These are phyloP conservation scores for Drosophila tripunctata DNA, from an alignment of 2,888 invertebrate genomes.

Conservation along the genomic window DNA sequence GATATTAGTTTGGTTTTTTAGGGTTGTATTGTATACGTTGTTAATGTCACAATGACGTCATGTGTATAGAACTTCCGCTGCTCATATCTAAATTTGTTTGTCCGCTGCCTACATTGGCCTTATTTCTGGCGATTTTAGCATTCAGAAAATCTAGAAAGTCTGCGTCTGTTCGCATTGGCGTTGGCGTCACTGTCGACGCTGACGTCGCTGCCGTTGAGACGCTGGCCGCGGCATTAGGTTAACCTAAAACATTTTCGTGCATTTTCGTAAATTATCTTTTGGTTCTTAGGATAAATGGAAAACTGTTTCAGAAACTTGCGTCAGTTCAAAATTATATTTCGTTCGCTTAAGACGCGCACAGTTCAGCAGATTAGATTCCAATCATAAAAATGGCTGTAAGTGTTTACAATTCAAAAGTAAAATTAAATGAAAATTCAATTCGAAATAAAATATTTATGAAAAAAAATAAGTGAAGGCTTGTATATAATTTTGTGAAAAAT, in stretches of 20 bases:
- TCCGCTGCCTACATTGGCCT: slow-evolving; percentile 52
- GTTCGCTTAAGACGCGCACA: slow-evolving; percentile 74
- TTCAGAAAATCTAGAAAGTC: slow-evolving; percentile 34
- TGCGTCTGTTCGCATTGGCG: slow-evolving; percentile 36
- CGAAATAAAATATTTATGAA: background rate
- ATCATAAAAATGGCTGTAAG: slow-evolving; percentile 79
- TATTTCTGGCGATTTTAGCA: slow-evolving; percentile 75
- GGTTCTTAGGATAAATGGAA: slow-evolving; percentile 80
- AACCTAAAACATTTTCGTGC: slow-evolving; percentile 65
- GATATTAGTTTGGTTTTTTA: slow-evolving; percentile 8
- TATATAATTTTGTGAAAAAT: no score
- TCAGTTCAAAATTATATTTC: slow-evolving; percentile 81
- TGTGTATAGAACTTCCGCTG: slow-evolving; percentile 59
- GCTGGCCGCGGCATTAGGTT: slow-evolving; percentile 58
- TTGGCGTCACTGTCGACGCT: slow-evolving; percentile 15
- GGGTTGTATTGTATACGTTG: slow-evolving; percentile 1
- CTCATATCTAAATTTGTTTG: slow-evolving; percentile 57
- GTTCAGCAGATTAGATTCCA: slow-evolving; percentile 28
- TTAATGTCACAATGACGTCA: slow-evolving; percentile 60
- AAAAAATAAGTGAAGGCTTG: background rate
- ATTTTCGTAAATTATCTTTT: slow-evolving; percentile 63
- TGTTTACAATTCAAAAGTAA: slow-evolving; percentile 37
- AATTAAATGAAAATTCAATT: background rate
- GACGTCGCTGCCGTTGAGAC: slow-evolving; percentile 10
- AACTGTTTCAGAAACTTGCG: slow-evolving; percentile 74